A percentile compares a stretch with the other conserved stretches of the same genome.
phyloP scores from a whole-genome alignment of 2,797 vertebrate species.

The Ctenopoma multispine region DNA sequence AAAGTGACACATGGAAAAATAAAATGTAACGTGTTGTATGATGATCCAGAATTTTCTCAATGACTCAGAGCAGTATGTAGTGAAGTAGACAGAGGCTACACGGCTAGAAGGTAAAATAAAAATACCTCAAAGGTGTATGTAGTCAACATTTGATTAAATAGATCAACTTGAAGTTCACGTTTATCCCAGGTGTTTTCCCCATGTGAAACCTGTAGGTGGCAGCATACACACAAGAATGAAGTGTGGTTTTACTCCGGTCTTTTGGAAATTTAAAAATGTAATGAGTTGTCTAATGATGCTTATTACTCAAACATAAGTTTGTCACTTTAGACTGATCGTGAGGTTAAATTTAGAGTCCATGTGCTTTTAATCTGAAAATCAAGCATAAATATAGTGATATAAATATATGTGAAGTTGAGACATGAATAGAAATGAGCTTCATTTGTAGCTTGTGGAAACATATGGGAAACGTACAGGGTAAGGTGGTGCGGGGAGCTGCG shows the following conservation, averaged over 20 bases:
- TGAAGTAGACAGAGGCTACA: too few species aligned
- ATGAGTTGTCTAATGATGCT: background rate
- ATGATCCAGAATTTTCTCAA: too few species aligned
- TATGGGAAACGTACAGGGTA: background rate
- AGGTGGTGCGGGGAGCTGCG: background rate
- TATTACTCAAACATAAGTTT: background rate
- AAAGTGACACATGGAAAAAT: conserved; percentile 9
- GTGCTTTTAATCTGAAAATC: background rate
- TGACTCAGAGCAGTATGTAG: too few species aligned
- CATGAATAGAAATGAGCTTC: background rate
- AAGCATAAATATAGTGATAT: background rate
- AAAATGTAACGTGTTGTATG: too few species aligned
- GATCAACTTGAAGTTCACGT: too few species aligned
- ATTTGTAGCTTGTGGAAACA: background rate
- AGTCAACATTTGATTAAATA: too few species aligned
- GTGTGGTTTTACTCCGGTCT: background rate
- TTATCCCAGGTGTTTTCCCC: background rate
- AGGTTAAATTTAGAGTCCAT: background rate
- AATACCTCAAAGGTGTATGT: too few species aligned
- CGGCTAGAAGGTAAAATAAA: too few species aligned
- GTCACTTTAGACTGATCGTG: background rate
- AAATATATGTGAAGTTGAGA: background rate
- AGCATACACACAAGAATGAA: conserved; percentile 30
- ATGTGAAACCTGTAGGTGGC: conserved; percentile 54
- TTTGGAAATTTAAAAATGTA: conserved; percentile 1